Percentiles rank a stretch among this genome's conserved stretches.
These are phyloP conservation scores for Odontomyia ornata DNA, from an alignment of 2,888 invertebrate species.

Conservation along the genomic window DNA sequence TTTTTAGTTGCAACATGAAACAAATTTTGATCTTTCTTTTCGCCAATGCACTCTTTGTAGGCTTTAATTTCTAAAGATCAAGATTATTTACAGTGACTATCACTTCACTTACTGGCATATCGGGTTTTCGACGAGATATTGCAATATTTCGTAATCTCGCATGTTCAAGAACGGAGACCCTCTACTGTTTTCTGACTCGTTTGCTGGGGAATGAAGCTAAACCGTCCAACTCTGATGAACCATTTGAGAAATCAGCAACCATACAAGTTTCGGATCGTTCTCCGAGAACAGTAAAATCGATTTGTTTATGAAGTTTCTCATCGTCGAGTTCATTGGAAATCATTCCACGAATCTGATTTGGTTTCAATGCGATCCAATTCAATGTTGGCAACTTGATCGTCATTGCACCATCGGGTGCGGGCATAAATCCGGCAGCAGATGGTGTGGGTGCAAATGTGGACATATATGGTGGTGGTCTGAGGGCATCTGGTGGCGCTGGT, in stretches of 20 bases:
- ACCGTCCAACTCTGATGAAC: too few species aligned
- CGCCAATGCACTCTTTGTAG: slow-evolving; percentile 88
- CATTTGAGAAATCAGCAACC: slow-evolving; percentile 69
- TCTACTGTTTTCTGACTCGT: slow-evolving; percentile 89
- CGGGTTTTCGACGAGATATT: slow-evolving; percentile 95
- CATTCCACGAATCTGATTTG: too few species aligned
- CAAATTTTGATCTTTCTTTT: slow-evolving; percentile 86
- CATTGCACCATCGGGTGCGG: too few species aligned
- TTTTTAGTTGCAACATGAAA: slow-evolving; percentile 89
- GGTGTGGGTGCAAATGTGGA: too few species aligned
- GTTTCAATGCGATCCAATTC: too few species aligned
- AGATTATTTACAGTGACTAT: slow-evolving; percentile 86
- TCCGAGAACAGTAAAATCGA: slow-evolving; percentile 96
- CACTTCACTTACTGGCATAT: slow-evolving; percentile 90
- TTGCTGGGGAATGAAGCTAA: slow-evolving; percentile 88
- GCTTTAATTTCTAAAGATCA: slow-evolving; percentile 90
- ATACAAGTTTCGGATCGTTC: slow-evolving; percentile 93
- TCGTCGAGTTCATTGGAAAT: too few species aligned
- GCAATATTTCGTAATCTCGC: too few species aligned
- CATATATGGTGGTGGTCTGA: too few species aligned
- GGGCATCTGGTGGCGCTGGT: too few species aligned
- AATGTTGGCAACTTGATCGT: too few species aligned
- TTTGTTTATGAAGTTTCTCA: too few species aligned
- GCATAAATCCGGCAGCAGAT: too few species aligned
- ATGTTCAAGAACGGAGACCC: slow-evolving; percentile 89